Conservation (phyloP, 1,140 invertebrate species). For the Nebria ingens region DNA sequence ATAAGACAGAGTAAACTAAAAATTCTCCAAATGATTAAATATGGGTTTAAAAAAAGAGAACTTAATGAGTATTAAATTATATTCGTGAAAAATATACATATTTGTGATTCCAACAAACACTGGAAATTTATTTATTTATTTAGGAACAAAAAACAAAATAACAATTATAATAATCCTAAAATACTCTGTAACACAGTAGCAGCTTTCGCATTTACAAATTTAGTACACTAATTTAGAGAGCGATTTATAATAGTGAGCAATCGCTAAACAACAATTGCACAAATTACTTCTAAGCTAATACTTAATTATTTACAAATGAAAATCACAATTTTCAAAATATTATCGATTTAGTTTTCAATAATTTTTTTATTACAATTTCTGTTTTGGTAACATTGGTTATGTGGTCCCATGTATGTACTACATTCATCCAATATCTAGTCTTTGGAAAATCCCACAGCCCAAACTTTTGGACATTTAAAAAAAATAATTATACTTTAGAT, state of each 20-base stretch:
- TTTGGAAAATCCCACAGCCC: slow-evolving; percentile 3
- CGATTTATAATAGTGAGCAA: too few species aligned
- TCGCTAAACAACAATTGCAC: too few species aligned
- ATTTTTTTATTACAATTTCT: too few species aligned
- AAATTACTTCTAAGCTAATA: too few species aligned
- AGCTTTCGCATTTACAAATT: slow-evolving; percentile 6
- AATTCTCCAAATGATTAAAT: too few species aligned
- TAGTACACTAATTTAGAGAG: slow-evolving; percentile 1
- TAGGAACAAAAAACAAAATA: neutral
- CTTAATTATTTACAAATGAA: neutral
- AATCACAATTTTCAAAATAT: neutral
- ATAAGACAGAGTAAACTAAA: too few species aligned
- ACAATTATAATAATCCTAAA: neutral
- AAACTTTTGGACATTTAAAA: neutral
- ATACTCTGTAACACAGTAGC: neutral
- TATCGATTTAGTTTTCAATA: too few species aligned
- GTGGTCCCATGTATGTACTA: neutral
- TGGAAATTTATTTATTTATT: neutral
- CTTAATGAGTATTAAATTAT: neutral
- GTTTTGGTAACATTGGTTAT: neutral
- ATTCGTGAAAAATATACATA: neutral
- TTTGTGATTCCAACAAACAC: neutral
- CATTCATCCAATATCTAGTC: neutral
- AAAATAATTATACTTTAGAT: neutral
- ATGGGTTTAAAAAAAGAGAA: too few species aligned